Base-by-base conservation (phyloP, 1,140 invertebrate genomes). In the Sesamia nonagrioides region DNA sequence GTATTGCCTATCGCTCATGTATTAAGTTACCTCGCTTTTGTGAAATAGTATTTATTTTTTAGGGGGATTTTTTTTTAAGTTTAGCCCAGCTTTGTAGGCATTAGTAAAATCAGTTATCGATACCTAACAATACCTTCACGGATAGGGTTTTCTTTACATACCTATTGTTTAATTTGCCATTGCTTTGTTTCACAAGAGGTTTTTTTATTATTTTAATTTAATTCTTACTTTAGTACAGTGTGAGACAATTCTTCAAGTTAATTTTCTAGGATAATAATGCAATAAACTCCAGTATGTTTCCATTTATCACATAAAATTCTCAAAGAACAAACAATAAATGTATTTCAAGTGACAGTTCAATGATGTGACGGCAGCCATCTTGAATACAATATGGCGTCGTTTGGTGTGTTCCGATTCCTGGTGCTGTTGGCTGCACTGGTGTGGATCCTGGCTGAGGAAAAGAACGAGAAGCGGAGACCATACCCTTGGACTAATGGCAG, bases 401-500 rank as follows among this genome's bases (percentile, higher is more conserved):
- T 60, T 11, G 72, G 86, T 0, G 88, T 91, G 33, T 92, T 91
- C 80, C 83, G 88, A 13, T 92, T 86, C 52, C 79, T 94, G 60
- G 83, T 92, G 35, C 84, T 91, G 18, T 66, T 92, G 50, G 79
- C 91, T 2, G 87, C 88, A 6, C 81, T 92, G 18, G 87, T 91
- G 56, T 90, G 87, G 89, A 87, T 91, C 33, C 75, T 91, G 69
- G 85, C 82, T 21, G 86, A 84, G 40, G 79, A 84, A 27, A 76
- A 72, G 56, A 83, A 84, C 17, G 58, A 68, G n/a, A 84, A 80
- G 48, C 82, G 80, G 37, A 84, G 89, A 42, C 78, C 85, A n/a
- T 87, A 92, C 50, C 89, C 92, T 0, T 91, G 87, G 87, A 92
- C 89, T 13, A 93, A 94, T 85, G 92, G 91, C 2, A 94, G 90